A percentile compares a stretch with the other conserved stretches of the same genome.
phyloP scores from a whole-genome alignment of 2,888 invertebrate genomes.

The Dicranocentrus wangi region DNA sequence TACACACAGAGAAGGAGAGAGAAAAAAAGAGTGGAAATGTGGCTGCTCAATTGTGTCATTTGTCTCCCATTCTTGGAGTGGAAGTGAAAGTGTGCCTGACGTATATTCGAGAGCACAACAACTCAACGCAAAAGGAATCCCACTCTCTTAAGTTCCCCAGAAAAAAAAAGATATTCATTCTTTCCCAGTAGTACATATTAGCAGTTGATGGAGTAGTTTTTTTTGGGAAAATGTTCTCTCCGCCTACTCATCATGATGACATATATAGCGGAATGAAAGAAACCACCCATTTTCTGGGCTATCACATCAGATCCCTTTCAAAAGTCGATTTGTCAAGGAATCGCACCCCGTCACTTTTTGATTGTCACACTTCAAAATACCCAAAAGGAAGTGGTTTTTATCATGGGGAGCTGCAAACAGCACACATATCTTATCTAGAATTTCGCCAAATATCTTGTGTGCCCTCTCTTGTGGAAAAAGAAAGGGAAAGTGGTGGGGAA shows the following conservation, averaged over 20 bases:
- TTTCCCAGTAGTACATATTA: no score
- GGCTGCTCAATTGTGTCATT: slow-evolving; percentile 25
- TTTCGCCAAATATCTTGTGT: no score
- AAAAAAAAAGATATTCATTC: no score
- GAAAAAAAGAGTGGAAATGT: slow-evolving; percentile 16
- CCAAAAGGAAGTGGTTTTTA: not conserved
- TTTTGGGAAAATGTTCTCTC: no score
- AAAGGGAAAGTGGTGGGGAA: not conserved
- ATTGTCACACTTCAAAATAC: not conserved
- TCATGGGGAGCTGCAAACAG: not conserved
- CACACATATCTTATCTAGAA: no score
- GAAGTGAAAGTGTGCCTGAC: not conserved
- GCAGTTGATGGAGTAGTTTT: no score
- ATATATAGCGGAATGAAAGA: not conserved
- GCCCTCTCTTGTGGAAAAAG: not conserved
- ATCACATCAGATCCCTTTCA: slow-evolving; percentile 9
- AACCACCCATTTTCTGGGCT: not conserved
- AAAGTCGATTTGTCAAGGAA: slow-evolving; percentile 55
- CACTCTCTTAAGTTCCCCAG: no score
- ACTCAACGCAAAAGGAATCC: no score
- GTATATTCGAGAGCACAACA: no score
- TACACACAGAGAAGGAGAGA: not conserved
- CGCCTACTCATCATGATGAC: slow-evolving; percentile 3
- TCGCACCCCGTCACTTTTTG: slow-evolving; percentile 44
- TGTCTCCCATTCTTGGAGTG: slow-evolving; percentile 5